These are phyloP conservation scores for Caenorhabditis sp. DNA, from an alignment of 2,888 invertebrate genomes.

Conservation along the genomic window DNA sequence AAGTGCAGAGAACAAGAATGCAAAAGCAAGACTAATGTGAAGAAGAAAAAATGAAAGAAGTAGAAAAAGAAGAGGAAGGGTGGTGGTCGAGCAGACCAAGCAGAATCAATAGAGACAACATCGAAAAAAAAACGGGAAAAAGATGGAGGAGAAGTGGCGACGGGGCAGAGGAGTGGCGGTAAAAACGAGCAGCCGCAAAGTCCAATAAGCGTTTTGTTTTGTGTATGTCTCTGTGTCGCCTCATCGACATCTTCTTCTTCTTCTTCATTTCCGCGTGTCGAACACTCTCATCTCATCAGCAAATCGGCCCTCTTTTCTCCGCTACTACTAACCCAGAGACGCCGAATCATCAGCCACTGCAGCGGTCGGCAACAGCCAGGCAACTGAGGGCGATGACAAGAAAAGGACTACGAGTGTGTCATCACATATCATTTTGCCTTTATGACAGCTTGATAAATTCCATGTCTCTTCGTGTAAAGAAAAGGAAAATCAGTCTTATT, in stretches of 20 bases:
- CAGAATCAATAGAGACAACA: conserved; percentile 19
- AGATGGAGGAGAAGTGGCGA: conserved; percentile 4
- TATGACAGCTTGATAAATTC: no score
- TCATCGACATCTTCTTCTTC: conserved; percentile 20
- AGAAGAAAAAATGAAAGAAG: neutral
- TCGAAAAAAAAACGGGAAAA: conserved; percentile 16
- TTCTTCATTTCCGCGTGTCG: conserved; percentile 41
- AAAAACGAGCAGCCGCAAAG: conserved; percentile 43
- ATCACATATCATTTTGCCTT: conserved; percentile 13
- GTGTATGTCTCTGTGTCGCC: conserved; percentile 23
- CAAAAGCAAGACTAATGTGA: no score
- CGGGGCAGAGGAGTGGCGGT: conserved; percentile 10
- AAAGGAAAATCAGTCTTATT: no score
- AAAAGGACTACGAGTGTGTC: conserved; percentile 20
- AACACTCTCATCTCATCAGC: conserved; percentile 49
- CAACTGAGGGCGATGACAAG: conserved; percentile 31
- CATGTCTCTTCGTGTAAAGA: no score
- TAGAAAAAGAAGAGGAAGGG: neutral
- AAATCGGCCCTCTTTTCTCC: conserved; percentile 33
- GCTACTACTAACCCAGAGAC: conserved; percentile 54
- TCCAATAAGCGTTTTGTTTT: conserved; percentile 53
- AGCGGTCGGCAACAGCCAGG: conserved; percentile 23
- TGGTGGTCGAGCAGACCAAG: neutral
- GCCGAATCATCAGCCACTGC: conserved; percentile 34
- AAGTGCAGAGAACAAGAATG: no score